phyloP scores from a whole-genome alignment of 1,140 invertebrate species.

The Trichonephila inaurata region DNA sequence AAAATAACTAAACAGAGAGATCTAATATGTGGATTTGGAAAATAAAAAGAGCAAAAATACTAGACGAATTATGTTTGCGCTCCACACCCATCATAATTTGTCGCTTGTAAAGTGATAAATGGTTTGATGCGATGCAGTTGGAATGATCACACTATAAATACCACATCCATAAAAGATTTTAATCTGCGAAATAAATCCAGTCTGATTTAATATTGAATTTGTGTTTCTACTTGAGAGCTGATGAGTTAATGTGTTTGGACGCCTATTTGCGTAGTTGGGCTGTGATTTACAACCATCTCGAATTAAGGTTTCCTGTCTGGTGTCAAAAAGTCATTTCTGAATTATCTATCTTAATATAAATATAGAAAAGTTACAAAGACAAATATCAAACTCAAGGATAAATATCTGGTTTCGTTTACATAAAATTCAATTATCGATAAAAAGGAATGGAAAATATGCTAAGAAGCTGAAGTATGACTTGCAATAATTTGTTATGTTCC shows the following conservation, averaged over 20 bases:
- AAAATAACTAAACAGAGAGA: neutral
- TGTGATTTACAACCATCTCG: neutral
- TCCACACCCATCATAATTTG: neutral
- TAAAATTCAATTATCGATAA: neutral
- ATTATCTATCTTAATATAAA: neutral
- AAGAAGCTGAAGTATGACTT: neutral
- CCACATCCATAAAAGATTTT: neutral
- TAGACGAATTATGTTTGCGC: too few relatives aligned
- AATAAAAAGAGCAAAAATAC: too few relatives aligned
- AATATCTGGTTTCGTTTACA: neutral
- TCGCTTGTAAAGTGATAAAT: neutral
- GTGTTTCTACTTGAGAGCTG: neutral
- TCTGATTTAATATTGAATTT: neutral
- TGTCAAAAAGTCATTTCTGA: slow-evolving; percentile 2
- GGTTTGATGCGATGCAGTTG: neutral
- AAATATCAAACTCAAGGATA: neutral
- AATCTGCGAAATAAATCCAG: neutral
- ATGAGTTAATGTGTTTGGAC: slow-evolving; percentile 9
- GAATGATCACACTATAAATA: neutral
- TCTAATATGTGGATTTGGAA: neutral
- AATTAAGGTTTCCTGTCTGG: slow-evolving; percentile 6
- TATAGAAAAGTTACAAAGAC: neutral
- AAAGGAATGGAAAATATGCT: neutral
- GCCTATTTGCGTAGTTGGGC: neutral
- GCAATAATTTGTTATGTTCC: too few relatives aligned